A percentile compares a stretch with the other conserved stretches of the same genome.
phyloP scores from a whole-genome alignment of 1,140 invertebrate species.

The Bradysia coprophila region DNA sequence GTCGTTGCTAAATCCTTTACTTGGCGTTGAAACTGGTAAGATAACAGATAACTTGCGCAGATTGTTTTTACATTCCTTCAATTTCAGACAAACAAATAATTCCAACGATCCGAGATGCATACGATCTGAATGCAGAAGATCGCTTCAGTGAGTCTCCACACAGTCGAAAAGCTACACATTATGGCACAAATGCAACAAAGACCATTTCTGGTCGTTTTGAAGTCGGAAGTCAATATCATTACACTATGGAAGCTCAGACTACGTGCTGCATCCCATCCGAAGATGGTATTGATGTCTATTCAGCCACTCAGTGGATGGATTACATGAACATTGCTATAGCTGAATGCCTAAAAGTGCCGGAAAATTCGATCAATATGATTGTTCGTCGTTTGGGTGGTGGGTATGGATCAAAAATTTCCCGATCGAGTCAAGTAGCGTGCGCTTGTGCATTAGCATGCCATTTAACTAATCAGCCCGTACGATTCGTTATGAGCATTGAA shows the following conservation, averaged over 20 bases:
- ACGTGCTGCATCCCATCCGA: constrained; percentile 36
- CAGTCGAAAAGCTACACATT: too few relatives aligned
- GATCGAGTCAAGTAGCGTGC: constrained; percentile 29
- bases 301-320: constrained; percentile 47
- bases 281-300: constrained; percentile 39
- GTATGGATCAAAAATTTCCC: constrained; percentile 47
- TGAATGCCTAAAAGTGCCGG: constrained; percentile 26
- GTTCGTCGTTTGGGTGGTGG: constrained; percentile 48
- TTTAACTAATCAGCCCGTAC: constrained; percentile 35
- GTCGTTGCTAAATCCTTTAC: too few relatives aligned
- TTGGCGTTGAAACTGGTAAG: too few relatives aligned
- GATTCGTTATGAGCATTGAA: constrained; percentile 41
- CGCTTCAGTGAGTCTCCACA: too few relatives aligned
- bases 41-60: too few relatives aligned
- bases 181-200: too few relatives aligned
- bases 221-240: constrained; percentile 22
- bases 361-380: constrained; percentile 38
- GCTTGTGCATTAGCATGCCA: constrained; percentile 41
- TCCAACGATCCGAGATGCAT: too few relatives aligned
- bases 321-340: constrained; percentile 37
- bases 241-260: constrained; percentile 46
- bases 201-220: constrained; percentile 13
- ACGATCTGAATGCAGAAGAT: too few relatives aligned
- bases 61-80: too few relatives aligned
- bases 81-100: too few relatives aligned